phyloP scores from a whole-genome alignment of 2,888 invertebrate genomes.

The Agriopis aurantiaria region DNA sequence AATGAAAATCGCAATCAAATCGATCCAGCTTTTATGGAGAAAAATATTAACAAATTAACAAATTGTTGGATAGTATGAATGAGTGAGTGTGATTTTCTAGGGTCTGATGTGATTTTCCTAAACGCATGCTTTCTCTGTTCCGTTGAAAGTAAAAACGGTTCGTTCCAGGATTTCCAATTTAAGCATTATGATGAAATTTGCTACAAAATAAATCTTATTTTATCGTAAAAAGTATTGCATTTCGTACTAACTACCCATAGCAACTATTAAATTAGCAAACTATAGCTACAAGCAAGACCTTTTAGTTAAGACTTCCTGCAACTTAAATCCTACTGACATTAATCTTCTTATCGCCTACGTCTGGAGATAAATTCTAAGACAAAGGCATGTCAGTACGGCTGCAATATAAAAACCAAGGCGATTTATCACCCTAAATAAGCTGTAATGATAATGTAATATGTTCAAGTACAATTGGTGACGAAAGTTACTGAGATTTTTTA shows the following conservation, averaged over 20 bases:
- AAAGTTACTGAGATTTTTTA: conserved; percentile 26
- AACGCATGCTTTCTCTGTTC: too few relatives aligned
- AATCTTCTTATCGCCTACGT: conserved; percentile 44
- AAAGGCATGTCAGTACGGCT: conserved; percentile 34
- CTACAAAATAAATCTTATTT: neutral
- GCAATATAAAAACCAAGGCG: conserved; percentile 34
- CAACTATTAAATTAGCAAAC: conserved; percentile 1
- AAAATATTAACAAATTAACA: too few relatives aligned
- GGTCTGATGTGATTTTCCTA: too few relatives aligned
- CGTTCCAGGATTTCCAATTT: too few relatives aligned
- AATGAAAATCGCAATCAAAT: too few relatives aligned
- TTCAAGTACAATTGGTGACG: conserved; percentile 35
- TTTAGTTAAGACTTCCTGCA: conserved; percentile 38
- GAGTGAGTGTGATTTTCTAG: too few relatives aligned
- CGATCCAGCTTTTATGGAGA: too few relatives aligned
- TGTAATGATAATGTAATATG: conserved; percentile 56
- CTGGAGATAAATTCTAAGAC: conserved; percentile 39
- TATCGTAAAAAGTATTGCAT: neutral
- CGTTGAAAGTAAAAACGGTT: too few relatives aligned
- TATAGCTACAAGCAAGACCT: conserved; percentile 23
- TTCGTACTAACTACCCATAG: neutral
- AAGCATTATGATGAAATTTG: too few relatives aligned
- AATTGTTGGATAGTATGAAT: too few relatives aligned
- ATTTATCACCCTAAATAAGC: conserved; percentile 51
- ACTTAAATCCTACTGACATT: conserved; percentile 39